phyloP scores from a whole-genome alignment of 2,797 vertebrate genomes.

The Lutjanus argentimaculatus region DNA sequence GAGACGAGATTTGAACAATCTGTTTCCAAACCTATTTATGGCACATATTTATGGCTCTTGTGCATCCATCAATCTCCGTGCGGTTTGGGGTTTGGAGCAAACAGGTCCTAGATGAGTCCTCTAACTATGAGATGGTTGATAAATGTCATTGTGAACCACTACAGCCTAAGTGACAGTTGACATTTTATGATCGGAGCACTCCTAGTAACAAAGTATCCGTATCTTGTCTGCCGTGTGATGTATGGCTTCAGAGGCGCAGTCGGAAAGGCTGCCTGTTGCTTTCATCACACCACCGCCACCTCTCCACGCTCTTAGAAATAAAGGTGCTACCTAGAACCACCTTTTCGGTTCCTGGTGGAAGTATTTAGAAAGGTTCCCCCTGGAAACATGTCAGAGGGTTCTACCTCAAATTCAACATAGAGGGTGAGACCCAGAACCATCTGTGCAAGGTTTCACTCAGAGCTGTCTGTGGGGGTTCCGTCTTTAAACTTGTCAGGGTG shows the following conservation, averaged over 20 bases:
- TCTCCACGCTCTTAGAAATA: not conserved
- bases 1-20: slow-evolving; percentile 25
- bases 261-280: slow-evolving; percentile 41
- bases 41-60: slow-evolving; percentile 20
- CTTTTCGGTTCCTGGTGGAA: too few relatives aligned
- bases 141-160: slow-evolving; percentile 57
- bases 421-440: too few relatives aligned
- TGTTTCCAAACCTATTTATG: slow-evolving; percentile 23
- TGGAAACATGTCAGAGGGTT: too few relatives aligned
- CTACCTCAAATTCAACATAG: too few relatives aligned
- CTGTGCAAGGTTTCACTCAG: too few relatives aligned
- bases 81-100: slow-evolving; percentile 13
- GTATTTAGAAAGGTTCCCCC: too few relatives aligned
- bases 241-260: slow-evolving; percentile 17
- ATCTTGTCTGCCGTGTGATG: slow-evolving; percentile 54
- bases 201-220: slow-evolving; percentile 46
- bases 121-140: slow-evolving; percentile 41
- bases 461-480: too few relatives aligned
- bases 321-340: too few relatives aligned
- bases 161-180: slow-evolving; percentile 63
- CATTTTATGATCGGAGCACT: slow-evolving; percentile 64
- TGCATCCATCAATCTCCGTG: slow-evolving; percentile 34
- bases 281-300: slow-evolving; percentile 8
- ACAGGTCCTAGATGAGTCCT: slow-evolving; percentile 40
- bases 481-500: too few relatives aligned